Evolutionary conservation across 2,113 vertebrate genomes (phyloP).

Genomic region (Neolamprologus longior): DNA sequence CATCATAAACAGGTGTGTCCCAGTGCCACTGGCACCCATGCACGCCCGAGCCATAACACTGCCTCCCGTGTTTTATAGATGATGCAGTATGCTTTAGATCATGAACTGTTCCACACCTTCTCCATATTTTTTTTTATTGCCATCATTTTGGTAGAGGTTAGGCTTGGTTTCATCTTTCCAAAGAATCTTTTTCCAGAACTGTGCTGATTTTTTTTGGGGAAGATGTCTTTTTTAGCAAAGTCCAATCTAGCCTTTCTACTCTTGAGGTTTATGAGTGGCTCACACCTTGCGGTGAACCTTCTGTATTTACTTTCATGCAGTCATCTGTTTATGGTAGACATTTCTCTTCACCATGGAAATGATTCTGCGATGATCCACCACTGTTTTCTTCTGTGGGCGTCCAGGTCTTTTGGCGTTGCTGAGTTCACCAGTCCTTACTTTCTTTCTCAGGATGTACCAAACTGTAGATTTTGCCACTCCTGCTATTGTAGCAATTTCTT

Average conservation of each 20-base stretch:
- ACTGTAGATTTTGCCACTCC: neutral
- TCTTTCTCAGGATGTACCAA: neutral
- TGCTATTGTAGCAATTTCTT: neutral
- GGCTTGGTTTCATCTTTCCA: rapidly evolving
- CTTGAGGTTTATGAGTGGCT: neutral
- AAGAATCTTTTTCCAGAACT: neutral
- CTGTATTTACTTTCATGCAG: rapidly evolving
- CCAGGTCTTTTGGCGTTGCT: neutral
- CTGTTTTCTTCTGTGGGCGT: neutral
- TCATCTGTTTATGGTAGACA: neutral
- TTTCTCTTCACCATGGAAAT: neutral
- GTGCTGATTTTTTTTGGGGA: rapidly evolving
- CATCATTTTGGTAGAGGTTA: neutral
- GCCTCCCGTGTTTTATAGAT: neutral
- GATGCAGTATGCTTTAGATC: neutral
- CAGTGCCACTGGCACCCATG: neutral
- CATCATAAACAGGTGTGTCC: neutral
- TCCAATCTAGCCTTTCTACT: neutral
- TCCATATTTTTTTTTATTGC: neutral
- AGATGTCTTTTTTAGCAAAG: neutral
- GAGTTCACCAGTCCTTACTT: neutral
- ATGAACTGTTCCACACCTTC: neutral
- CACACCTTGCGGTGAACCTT: neutral
- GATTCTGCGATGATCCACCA: neutral
- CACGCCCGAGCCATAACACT: rapidly evolving